A percentile compares a stretch with the other conserved stretches of the same genome.
Conservation (phyloP, 2,888 invertebrate species). For the Celastrina argiolus region DNA sequence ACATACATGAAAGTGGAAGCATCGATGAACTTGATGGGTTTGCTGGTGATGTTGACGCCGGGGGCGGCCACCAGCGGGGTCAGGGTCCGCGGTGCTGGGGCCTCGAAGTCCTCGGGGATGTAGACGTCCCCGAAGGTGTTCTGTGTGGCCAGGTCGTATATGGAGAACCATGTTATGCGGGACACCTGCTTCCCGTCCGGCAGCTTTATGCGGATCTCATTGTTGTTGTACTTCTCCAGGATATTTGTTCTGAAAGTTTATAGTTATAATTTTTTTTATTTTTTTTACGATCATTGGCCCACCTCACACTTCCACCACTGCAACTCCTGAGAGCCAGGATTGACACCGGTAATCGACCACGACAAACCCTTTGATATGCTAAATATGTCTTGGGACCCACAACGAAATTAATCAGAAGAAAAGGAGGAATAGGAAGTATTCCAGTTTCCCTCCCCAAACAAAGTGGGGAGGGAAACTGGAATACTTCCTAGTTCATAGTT, state of each 20-base stretch:
- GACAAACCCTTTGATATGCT: too few species aligned
- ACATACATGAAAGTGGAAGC: slow-evolving; percentile 86
- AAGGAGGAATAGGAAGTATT: too few species aligned
- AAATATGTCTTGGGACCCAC: too few species aligned
- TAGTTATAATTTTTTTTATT: background rate
- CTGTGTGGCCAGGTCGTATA: slow-evolving; percentile 91
- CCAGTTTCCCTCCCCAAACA: too few species aligned
- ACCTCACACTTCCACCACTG: too few species aligned
- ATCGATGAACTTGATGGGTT: slow-evolving; percentile 85
- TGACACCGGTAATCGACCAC: too few species aligned
- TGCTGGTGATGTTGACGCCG: slow-evolving; percentile 77
- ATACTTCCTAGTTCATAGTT: too few species aligned
- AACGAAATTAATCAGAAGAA: too few species aligned
- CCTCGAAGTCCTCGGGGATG: slow-evolving; percentile 93
- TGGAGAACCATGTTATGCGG: slow-evolving; percentile 92
- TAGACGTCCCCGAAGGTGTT: slow-evolving; percentile 94
- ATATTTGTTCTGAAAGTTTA: slow-evolving; percentile 84
- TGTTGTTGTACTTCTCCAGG: slow-evolving; percentile 89
- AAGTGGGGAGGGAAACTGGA: too few species aligned
- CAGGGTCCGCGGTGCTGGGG: slow-evolving; percentile 83
- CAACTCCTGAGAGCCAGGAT: too few species aligned
- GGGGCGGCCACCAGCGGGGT: slow-evolving; percentile 52
- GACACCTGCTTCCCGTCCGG: slow-evolving; percentile 92
- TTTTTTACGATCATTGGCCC: too few species aligned
- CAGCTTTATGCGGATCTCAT: slow-evolving; percentile 87